phyloP scores from a whole-genome alignment of 1,140 invertebrate species.

The Cepaea nemoralis region DNA sequence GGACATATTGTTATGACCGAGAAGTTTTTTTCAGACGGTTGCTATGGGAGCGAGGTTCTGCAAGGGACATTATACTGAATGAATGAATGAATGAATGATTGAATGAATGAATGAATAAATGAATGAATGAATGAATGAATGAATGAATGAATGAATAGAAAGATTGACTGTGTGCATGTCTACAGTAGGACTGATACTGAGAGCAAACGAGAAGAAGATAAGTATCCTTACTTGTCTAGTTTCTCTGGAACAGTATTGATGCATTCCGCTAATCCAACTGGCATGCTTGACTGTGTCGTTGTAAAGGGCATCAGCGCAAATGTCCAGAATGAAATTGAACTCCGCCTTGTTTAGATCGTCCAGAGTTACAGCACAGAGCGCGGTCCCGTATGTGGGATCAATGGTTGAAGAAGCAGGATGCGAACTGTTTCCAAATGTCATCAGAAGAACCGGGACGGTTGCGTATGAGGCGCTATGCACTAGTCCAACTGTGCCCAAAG shows the following conservation, averaged over 20 bases:
- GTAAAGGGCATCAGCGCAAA: background rate
- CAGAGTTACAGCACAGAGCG: background rate
- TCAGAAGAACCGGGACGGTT: constrained; percentile 4
- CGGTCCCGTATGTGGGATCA: background rate
- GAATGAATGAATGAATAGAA: too few species aligned
- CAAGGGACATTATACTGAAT: too few species aligned
- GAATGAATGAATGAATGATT: too few species aligned
- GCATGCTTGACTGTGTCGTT: background rate
- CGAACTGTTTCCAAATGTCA: constrained; percentile 5
- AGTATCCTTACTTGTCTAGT: background rate
- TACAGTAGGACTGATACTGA: too few species aligned
- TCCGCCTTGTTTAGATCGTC: background rate
- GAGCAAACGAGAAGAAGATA: background rate
- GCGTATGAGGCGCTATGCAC: background rate
- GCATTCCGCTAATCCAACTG: background rate
- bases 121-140: too few species aligned
- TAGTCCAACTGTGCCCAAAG: constrained; percentile 3
- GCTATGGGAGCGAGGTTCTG: too few species aligned
- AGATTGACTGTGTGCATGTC: too few species aligned
- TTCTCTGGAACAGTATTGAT: background rate
- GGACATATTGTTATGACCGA: too few species aligned
- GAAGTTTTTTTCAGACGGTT: too few species aligned
- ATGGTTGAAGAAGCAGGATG: background rate
- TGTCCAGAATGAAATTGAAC: background rate
- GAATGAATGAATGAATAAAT: too few species aligned